Percentiles rank a stretch among this genome's conserved stretches.
phyloP scores from a whole-genome alignment of 2,888 invertebrate genomes.

The Orthosia incerta region DNA sequence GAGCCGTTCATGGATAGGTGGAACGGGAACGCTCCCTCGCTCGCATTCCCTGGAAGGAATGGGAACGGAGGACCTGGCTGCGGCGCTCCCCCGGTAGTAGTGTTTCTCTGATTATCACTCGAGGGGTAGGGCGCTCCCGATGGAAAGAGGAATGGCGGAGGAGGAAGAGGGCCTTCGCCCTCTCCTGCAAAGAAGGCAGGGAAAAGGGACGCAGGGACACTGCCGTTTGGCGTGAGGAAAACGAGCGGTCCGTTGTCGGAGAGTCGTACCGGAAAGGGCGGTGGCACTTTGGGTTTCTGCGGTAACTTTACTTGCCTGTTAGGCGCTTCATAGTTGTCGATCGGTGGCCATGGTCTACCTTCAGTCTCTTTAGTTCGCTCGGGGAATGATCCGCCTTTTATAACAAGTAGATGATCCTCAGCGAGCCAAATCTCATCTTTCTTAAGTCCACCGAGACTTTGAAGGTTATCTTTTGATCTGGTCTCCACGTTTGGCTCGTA shows the following conservation, averaged over 20 bases:
- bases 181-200: conserved; percentile 92
- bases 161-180: conserved; percentile 89
- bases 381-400: conserved; percentile 95
- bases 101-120: conserved; percentile 92
- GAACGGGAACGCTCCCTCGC: conserved; percentile 90
- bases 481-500: conserved; percentile 96
- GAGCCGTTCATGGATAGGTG: conserved; percentile 90
- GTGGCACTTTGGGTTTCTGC: conserved; percentile 95
- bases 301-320: conserved; percentile 96
- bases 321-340: conserved; percentile 96
- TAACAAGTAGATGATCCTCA: conserved; percentile 96
- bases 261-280: conserved; percentile 98
- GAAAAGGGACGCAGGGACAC: conserved; percentile 93
- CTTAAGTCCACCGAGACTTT: conserved; percentile 95
- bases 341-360: conserved; percentile 93
- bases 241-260: conserved; percentile 96
- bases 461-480: conserved; percentile 93
- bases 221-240: conserved; percentile 95
- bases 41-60: conserved; percentile 91
- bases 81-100: conserved; percentile 93
- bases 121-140: conserved; percentile 89
- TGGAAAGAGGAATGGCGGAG: conserved; percentile 91
- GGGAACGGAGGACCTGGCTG: conserved; percentile 92
- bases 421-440: conserved; percentile 97
- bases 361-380: conserved; percentile 87